Percentiles rank a stretch among this genome's conserved stretches.
phyloP scores from a whole-genome alignment of 2,113 vertebrate genomes.

The Symphodus melops region DNA sequence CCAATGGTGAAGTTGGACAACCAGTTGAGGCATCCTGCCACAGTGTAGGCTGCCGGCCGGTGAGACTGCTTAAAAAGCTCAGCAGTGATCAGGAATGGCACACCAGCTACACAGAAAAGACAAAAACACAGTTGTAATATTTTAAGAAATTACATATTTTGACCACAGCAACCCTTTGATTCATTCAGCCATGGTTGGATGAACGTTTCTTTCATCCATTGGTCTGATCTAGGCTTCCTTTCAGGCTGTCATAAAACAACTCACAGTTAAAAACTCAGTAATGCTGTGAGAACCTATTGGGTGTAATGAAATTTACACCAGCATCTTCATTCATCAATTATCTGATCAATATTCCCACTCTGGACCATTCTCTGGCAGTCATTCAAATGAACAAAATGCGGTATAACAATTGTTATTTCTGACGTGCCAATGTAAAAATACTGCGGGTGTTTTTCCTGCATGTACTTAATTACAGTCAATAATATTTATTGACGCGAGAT shows the following conservation, averaged over 20 bases:
- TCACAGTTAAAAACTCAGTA: conserved; percentile 34
- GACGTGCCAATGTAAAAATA: conserved; percentile 29
- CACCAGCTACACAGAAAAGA: conserved; percentile 78
- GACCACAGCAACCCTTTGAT: not conserved
- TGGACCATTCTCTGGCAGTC: conserved; percentile 40
- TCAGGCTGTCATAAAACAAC: conserved; percentile 46
- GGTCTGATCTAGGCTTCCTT: conserved; percentile 22
- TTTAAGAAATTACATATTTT: not conserved
- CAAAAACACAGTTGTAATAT: not conserved
- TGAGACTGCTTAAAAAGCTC: conserved; percentile 93
- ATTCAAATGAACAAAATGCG: conserved; percentile 44
- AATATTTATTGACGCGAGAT: conserved; percentile 32
- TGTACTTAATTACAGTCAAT: conserved; percentile 57
- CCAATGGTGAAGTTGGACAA: conserved; percentile 91
- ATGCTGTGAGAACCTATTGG: conserved; percentile 41
- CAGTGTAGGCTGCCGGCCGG: conserved; percentile 87
- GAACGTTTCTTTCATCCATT: not conserved
- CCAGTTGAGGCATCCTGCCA: conserved; percentile 93
- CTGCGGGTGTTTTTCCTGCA: conserved; percentile 25
- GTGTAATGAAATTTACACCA: conserved; percentile 50
- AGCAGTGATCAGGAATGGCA: conserved; percentile 90
- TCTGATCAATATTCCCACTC: conserved; percentile 58
- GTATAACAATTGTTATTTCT: conserved; percentile 41
- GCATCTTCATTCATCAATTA: conserved; percentile 51
- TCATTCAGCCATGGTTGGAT: not conserved